A percentile compares a stretch with the other conserved stretches of the same genome.
phyloP scores from a whole-genome alignment of 53 echinoderm and acorn worm genomes.

The Echinarachnius parma region DNA sequence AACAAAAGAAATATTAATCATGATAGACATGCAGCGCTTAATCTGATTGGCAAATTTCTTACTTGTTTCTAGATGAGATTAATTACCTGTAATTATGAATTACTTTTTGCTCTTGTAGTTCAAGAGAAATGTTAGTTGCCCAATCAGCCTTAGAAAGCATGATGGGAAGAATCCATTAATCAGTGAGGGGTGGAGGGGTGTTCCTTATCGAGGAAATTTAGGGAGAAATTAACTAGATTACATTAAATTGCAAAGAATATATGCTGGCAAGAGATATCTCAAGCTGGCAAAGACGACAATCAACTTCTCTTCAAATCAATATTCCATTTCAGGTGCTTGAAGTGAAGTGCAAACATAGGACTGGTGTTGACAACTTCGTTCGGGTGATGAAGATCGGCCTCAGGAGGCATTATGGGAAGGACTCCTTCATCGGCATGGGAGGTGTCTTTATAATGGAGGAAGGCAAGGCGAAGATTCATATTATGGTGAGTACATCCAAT shows the following conservation, averaged over 20 bases:
- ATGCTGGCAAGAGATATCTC: too few species aligned
- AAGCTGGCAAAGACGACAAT: not conserved
- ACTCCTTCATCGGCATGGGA: slow-evolving; percentile 76
- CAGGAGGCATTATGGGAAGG: slow-evolving; percentile 64
- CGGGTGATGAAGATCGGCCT: slow-evolving; percentile 61
- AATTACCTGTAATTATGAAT: too few species aligned
- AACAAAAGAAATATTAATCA: too few species aligned
- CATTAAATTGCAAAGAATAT: not conserved
- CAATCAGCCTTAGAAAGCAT: too few species aligned
- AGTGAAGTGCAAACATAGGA: slow-evolving; percentile 69
- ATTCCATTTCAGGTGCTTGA: slow-evolving; percentile 73
- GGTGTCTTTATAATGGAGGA: slow-evolving; percentile 81
- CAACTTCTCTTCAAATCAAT: not conserved
- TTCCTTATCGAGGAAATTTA: too few species aligned
- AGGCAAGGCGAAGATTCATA: slow-evolving; percentile 88
- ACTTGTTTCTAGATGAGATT: too few species aligned
- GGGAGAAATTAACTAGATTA: not conserved
- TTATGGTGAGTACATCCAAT: slow-evolving; percentile 64
- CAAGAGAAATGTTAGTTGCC: too few species aligned
- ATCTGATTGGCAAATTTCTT: too few species aligned
- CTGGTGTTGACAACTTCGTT: slow-evolving; percentile 72
- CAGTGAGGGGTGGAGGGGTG: too few species aligned
- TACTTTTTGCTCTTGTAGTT: too few species aligned
- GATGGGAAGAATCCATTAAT: too few species aligned
- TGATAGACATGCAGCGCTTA: too few species aligned